phyloP scores from a whole-genome alignment of 2,113 vertebrate species.

The Illadopsis cleaveri region DNA sequence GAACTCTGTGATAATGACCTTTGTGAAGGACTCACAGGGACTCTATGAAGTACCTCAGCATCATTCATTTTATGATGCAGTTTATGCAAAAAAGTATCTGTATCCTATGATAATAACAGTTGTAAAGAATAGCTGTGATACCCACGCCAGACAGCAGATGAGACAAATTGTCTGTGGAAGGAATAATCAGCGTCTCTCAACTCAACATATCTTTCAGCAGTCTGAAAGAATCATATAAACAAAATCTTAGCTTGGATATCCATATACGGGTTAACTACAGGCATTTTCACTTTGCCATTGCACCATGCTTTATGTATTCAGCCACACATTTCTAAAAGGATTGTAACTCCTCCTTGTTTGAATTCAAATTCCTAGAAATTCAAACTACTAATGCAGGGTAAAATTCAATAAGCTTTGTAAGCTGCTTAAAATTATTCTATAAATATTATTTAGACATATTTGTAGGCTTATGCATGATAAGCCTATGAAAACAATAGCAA shows the following conservation, averaged over 20 bases:
- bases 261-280: neutral
- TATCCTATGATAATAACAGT: neutral
- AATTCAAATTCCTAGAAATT: slow-evolving; percentile 34
- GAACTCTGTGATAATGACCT: neutral
- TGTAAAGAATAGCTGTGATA: neutral
- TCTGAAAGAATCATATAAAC: neutral
- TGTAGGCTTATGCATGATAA: neutral
- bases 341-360: neutral
- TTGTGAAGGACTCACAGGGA: neutral
- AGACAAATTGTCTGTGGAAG: neutral
- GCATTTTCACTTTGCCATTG: neutral
- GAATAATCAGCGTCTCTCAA: neutral
- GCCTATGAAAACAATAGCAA: slow-evolving; percentile 33
- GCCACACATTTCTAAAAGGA: neutral
- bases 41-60: neutral
- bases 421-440: slow-evolving; percentile 25
- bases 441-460: slow-evolving; percentile 53
- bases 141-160: neutral
- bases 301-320: neutral
- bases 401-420: slow-evolving; percentile 4
- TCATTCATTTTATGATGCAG: neutral
- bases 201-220: neutral
- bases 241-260: neutral
- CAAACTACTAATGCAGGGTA: neutral
- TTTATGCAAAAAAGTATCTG: neutral